Evolutionary conservation across 1,140 invertebrate genomes (phyloP).

Genomic region (Schmidtea mediterranea): DNA sequence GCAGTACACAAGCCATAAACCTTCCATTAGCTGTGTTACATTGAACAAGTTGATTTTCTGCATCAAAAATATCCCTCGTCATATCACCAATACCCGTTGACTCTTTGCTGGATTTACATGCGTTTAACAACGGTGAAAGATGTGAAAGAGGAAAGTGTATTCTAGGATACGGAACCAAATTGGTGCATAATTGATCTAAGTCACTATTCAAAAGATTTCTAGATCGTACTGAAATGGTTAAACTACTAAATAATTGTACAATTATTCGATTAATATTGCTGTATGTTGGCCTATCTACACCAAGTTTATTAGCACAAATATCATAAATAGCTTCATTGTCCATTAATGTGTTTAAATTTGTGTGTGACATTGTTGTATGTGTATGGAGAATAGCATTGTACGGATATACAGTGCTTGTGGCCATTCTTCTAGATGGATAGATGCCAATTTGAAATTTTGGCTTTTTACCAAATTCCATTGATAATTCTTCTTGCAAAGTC

Average conservation of each 20-base stretch:
- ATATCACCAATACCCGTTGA: conserved; percentile 8
- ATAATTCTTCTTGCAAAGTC: conserved; percentile 51
- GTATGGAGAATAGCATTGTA: no score
- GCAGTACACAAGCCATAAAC: conserved; percentile 25
- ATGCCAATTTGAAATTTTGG: conserved; percentile 13
- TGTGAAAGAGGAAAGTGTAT: conserved; percentile 16
- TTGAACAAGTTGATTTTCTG: conserved; percentile 39
- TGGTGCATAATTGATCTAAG: conserved; percentile 30
- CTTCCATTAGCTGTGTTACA: conserved; percentile 34
- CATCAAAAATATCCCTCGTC: conserved; percentile 35
- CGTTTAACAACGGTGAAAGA: not conserved
- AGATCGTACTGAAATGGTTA: not conserved
- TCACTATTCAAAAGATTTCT: conserved; percentile 29
- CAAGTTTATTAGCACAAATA: conserved; percentile 13
- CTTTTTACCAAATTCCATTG: conserved; percentile 48
- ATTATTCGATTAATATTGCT: conserved; percentile 38
- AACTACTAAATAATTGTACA: not conserved
- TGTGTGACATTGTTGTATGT: no score
- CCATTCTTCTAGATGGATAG: conserved; percentile 10
- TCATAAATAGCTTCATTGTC: conserved; percentile 19
- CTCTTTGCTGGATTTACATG: not conserved
- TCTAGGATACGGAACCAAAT: conserved; percentile 28
- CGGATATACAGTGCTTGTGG: conserved; percentile 16
- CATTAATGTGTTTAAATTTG: no score
- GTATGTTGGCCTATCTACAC: conserved; percentile 14